Evolutionary conservation across 2,888 invertebrate genomes (phyloP).

Genomic region (Andricus quercusramuli): DNA sequence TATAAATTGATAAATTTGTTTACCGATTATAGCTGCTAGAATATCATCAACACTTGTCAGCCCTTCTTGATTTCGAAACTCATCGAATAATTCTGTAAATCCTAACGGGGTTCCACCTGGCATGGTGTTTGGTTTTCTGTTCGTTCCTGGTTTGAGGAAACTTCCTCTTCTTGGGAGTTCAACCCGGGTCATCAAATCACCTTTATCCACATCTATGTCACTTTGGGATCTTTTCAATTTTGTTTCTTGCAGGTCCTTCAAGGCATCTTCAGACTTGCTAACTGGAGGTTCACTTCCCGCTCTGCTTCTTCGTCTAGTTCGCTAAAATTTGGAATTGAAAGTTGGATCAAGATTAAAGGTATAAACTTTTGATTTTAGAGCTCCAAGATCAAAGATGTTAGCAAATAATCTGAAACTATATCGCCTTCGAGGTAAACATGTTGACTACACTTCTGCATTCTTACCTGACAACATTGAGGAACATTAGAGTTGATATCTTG

Average conservation of each 20-base stretch:
- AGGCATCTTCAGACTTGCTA: conserved; percentile 63
- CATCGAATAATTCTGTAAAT: conserved; percentile 92
- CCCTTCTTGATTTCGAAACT: conserved; percentile 92
- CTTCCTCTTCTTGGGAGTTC: conserved; percentile 92
- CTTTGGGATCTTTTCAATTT: conserved; percentile 79
- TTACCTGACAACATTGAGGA: conserved; percentile 31
- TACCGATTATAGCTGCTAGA: conserved; percentile 88
- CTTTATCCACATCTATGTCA: conserved; percentile 82
- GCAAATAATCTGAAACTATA: no score
- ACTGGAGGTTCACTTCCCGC: conserved; percentile 75
- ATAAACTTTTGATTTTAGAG: no score
- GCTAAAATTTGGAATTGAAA: background rate
- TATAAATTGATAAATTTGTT: conserved; percentile 36
- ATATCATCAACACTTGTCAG: conserved; percentile 93
- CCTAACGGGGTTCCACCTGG: conserved; percentile 90
- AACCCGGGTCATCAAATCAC: conserved; percentile 91
- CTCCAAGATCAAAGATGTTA: no score
- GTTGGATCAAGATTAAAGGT: background rate
- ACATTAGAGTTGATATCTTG: conserved; percentile 39
- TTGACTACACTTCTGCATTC: background rate
- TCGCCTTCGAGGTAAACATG: no score
- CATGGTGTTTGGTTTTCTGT: conserved; percentile 83
- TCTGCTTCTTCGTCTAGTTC: conserved; percentile 64
- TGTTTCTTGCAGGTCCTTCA: conserved; percentile 64
- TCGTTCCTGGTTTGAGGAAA: conserved; percentile 90